These are phyloP conservation scores for Dolichopus griseipennis DNA, from an alignment of 2,888 invertebrate species.

Conservation along the genomic window DNA sequence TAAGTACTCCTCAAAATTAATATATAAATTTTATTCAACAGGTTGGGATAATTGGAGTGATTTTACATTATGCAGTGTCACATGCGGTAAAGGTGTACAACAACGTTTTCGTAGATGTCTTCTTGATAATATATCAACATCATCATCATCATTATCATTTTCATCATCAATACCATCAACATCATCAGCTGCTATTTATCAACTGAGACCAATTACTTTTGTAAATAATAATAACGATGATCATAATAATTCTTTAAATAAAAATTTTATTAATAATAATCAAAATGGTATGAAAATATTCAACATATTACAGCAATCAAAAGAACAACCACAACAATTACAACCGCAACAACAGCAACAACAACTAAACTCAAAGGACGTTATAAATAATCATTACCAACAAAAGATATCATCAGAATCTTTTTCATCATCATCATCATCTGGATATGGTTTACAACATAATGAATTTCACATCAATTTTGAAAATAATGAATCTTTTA, in stretches of 20 bases:
- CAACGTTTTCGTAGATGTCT: slow-evolving; percentile 43
- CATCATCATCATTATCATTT: slow-evolving; percentile 14
- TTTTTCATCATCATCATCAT: too few relatives aligned
- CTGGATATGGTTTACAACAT: not conserved
- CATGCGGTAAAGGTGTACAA: slow-evolving; percentile 43
- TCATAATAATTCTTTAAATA: slow-evolving; percentile 21
- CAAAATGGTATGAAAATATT: slow-evolving; percentile 20
- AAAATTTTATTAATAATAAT: slow-evolving; percentile 13
- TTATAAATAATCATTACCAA: not conserved
- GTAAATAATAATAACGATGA: slow-evolving; percentile 18
- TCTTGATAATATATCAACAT: slow-evolving; percentile 34
- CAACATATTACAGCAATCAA: slow-evolving; percentile 13
- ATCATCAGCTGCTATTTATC: slow-evolving; percentile 17
- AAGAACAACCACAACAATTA: slow-evolving; percentile 23
- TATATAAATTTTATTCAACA: slow-evolving; percentile 21
- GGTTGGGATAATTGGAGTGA: slow-evolving; percentile 45
- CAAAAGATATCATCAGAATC: not conserved
- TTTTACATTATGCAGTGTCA: slow-evolving; percentile 42
- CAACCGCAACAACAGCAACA: slow-evolving; percentile 15
- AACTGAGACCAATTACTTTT: slow-evolving; percentile 24
- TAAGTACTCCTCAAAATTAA: not conserved
- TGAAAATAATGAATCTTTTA: not conserved
- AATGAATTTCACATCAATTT: not conserved
- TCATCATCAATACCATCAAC: slow-evolving; percentile 20
- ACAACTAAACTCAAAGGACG: slow-evolving; percentile 13